A percentile compares a stretch with the other conserved stretches of the same genome.
Evolutionary conservation across 2,113 vertebrate species (phyloP).

Genomic region (Glaucomys volans): DNA sequence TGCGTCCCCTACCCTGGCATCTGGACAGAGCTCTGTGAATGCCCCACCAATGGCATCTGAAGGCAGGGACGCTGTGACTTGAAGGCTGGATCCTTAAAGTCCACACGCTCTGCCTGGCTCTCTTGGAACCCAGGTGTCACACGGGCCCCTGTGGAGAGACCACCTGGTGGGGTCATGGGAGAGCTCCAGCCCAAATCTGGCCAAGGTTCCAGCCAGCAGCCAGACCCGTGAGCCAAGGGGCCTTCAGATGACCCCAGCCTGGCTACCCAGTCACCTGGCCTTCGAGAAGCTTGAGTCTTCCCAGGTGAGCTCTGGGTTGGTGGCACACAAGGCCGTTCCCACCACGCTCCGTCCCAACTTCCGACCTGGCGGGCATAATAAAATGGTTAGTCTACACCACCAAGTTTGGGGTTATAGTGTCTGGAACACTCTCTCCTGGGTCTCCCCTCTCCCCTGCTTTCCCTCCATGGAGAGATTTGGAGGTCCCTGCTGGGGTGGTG

Average conservation of each 20-base stretch:
- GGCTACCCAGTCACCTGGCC: too few relatives aligned
- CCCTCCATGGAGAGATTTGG: not conserved
- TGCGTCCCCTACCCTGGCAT: not conserved
- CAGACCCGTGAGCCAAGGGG: not conserved
- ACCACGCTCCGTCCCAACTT: too few relatives aligned
- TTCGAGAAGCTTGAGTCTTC: not conserved
- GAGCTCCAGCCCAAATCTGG: not conserved
- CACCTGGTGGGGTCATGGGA: fast-evolving
- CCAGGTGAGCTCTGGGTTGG: not conserved
- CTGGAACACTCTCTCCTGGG: not conserved
- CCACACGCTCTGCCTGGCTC: too few relatives aligned
- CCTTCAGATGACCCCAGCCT: not conserved
- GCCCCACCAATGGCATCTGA: fast-evolving
- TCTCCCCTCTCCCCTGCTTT: not conserved
- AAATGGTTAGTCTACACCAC: not conserved
- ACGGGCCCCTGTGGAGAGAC: not conserved
- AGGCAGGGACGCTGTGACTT: not conserved
- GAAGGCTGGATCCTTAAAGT: not conserved
- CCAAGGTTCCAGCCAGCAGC: not conserved
- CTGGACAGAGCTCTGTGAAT: not conserved
- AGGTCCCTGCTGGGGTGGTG: not conserved
- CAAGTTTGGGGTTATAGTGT: not conserved
- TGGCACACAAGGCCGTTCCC: fast-evolving
- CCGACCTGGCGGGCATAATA: not conserved
- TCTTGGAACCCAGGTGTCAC: not conserved